Base-by-base conservation (phyloP, 2,888 invertebrate species). In the Heteromurus nitidus region DNA sequence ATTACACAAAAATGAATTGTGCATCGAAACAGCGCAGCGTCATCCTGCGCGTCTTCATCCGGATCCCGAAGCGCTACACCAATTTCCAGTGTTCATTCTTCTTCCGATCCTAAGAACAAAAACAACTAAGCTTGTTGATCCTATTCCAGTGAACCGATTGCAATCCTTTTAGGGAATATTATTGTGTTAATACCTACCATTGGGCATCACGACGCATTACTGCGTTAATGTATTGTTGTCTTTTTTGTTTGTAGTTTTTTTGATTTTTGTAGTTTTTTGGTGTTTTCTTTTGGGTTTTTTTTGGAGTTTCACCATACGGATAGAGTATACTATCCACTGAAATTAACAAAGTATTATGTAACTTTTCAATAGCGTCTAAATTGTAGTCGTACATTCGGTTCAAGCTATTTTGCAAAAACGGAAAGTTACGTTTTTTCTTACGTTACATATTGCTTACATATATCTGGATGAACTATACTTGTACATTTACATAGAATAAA, bases 231-330 rank as follows among this genome's bases (percentile, higher is more conserved):
- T 47, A 11, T 47, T 47, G 13, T 72, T 65, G 64, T 55, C 55
- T 75, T 18, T 68, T 64, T 69, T 69, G 31, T 53, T 76, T 76
- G 69, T 69, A 47, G 30, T 50, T 80, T 80, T 77, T 79, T 70
- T 64, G 58, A 47, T 80, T 79, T 76, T 62, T 80, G 64, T 72
- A 44, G 65, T 80, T 72, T 80, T 80, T 80, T 80, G 65, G 64
- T 50, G 42, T 80, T 80, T 80, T 64, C 62, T 80, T 80, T 80
- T 72, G 42, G 24, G 28, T 70, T 72, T 80, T 74, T 74, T 80
- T 64, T 65, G 42, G 28, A 36, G 24, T 70, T 77, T 77, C 62
- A 36, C 7, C 53, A 76, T 50, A 58, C 62, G 53, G 60, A 67
- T 70, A 58, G 67, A 42, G 42, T 74, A n/a, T n/a, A 67, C 60